Base-by-base conservation (phyloP, 2,888 invertebrate genomes). In the Entomobrya multifasciata region DNA sequence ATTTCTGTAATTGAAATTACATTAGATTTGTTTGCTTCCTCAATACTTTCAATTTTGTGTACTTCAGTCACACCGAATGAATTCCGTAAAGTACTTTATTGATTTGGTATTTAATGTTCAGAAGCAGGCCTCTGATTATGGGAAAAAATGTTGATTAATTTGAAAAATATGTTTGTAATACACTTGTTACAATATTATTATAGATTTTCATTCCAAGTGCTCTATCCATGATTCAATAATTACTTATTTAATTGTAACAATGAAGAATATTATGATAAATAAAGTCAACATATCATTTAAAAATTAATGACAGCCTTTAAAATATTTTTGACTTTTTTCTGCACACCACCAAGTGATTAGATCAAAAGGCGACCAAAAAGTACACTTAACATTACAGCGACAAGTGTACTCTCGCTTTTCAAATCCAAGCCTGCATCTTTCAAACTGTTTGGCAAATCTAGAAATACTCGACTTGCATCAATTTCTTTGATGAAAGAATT, bases 401-500 rank as follows among this genome's bases (percentile, higher is more conserved):
- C 3, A 72, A 72, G 17, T 22, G 17, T 17, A 0, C 60, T 65
- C 11, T 36, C 41, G 17, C 36, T 41, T 8, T 1, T 65, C 1
- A 11, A 17, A 0, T 5, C 13, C 65, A 10, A 30, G 11, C 74
- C 74, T 17, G 52, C 17, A 6, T n/a, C 25, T 3, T 11, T 4
- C 10, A 30, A 30, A 27, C 70, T 79, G n/a, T 76, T 36, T 1
- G 87, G 87, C 15, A 85, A 67, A 65, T 87, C 87, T 3, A 87
- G 57, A 44, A 87, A 87, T 0, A 84, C 80, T 22, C 84, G 41
- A 20, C 62, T 13, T 20, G 22, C 30, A 3, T 36, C 22, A 55
- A 87, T 47, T 5, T 30, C 74, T 15, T 55, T 27, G 6, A 80
- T 47, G 52, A 87, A 84, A 11, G 22, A 25, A 6, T 84, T 36